Conservation (phyloP, 1,140 invertebrate species). For the Polypedilum pembai region DNA sequence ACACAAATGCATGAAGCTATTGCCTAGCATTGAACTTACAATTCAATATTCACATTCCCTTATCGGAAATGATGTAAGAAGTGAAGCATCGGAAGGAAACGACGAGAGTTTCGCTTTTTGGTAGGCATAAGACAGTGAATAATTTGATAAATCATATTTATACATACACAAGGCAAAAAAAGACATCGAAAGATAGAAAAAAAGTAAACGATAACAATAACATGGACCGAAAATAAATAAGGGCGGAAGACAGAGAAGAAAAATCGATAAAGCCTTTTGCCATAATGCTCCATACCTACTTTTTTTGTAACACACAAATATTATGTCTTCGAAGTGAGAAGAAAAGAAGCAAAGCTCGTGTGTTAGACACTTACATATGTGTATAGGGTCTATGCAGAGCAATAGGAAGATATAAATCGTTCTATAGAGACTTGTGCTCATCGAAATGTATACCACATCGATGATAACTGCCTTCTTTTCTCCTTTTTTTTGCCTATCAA, state of each 20-base stretch:
- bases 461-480: background rate
- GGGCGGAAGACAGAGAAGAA: background rate
- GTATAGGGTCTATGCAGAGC: background rate
- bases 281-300: background rate
- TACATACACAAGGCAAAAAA: background rate
- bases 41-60: background rate
- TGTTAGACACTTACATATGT: too few relatives aligned
- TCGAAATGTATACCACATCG: background rate
- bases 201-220: slow-evolving; percentile 19
- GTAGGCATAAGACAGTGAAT: background rate
- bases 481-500: background rate
- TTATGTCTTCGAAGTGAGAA: background rate
- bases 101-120: background rate
- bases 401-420: background rate
- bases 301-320: background rate
- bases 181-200: background rate
- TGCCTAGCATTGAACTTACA: background rate
- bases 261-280: background rate
- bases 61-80: background rate
- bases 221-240: background rate
- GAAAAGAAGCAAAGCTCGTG: background rate
- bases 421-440: background rate
- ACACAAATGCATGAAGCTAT: background rate
- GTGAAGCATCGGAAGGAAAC: background rate
- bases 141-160: slow-evolving; percentile 20